Evolutionary conservation across 2,113 vertebrate species (phyloP).

Genomic region (Bungarus multicinctus): DNA sequence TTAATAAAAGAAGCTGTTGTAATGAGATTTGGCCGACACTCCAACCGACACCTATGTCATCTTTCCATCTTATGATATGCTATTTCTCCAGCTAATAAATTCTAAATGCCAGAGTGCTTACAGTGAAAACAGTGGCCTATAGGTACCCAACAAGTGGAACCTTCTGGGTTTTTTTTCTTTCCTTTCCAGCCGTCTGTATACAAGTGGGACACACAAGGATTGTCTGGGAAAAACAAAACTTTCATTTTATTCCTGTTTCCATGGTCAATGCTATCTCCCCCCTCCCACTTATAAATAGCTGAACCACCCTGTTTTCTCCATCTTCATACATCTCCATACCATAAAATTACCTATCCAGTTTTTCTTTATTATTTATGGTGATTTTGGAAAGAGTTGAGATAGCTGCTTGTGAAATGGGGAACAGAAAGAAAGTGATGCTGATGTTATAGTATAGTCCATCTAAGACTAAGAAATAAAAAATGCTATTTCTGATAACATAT

Average conservation of each 20-base stretch:
- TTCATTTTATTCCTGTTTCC: neutral
- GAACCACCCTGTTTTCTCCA: neutral
- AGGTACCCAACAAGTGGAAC: neutral
- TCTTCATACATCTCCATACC: neutral
- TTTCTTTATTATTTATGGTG: neutral
- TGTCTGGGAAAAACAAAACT: neutral
- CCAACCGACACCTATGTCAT: neutral
- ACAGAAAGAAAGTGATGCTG: slow-evolving; percentile 15
- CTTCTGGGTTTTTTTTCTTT: neutral
- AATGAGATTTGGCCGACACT: neutral
- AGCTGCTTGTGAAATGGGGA: neutral
- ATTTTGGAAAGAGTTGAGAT: neutral
- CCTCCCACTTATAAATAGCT: neutral
- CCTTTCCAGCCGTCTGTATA: neutral
- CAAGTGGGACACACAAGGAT: neutral
- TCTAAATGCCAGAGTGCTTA: neutral
- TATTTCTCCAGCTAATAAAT: neutral
- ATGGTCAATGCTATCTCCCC: neutral
- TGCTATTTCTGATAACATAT: neutral
- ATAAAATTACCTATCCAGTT: neutral
- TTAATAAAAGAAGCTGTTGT: neutral
- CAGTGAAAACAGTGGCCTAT: neutral
- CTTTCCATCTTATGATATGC: neutral
- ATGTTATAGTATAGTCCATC: neutral
- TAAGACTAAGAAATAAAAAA: neutral